Evolutionary conservation across 2,888 invertebrate species (phyloP).

Genomic region (Mesoligia furuncula): DNA sequence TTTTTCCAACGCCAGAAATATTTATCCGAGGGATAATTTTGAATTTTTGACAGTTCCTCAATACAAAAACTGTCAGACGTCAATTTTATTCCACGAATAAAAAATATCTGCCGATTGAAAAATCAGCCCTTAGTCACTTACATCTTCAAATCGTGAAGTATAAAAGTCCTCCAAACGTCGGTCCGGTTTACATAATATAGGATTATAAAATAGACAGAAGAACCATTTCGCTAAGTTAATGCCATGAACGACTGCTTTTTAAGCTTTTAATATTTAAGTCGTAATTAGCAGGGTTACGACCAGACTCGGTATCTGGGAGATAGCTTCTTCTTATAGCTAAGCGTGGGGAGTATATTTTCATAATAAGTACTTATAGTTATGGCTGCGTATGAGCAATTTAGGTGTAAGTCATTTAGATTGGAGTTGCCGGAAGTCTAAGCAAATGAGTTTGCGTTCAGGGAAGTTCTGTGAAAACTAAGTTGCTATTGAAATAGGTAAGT

Average conservation of each 20-base stretch:
- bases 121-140: too few species aligned
- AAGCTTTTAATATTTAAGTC: slow-evolving; percentile 58
- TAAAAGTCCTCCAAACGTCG: slow-evolving; percentile 42
- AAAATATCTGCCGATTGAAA: too few species aligned
- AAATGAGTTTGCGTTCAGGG: neutral
- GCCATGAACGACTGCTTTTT: slow-evolving; percentile 52
- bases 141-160: slow-evolving; percentile 29
- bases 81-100: too few species aligned
- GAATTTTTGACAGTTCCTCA: too few species aligned
- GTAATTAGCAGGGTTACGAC: slow-evolving; percentile 51
- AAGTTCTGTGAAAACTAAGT: too few species aligned
- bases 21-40: too few species aligned
- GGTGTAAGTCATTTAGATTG: neutral
- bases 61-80: too few species aligned
- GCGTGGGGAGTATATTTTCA: slow-evolving; percentile 26
- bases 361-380: neutral
- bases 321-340: slow-evolving; percentile 27
- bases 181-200: slow-evolving; percentile 56
- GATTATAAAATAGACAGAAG: slow-evolving; percentile 59
- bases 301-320: slow-evolving; percentile 9
- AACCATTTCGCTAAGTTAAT: slow-evolving; percentile 43
- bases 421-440: neutral
- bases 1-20: too few species aligned
- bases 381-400: neutral
- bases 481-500: neutral